These are phyloP conservation scores for Labeo calbasu DNA, from an alignment of 2,797 vertebrate genomes.

Conservation along the genomic window DNA sequence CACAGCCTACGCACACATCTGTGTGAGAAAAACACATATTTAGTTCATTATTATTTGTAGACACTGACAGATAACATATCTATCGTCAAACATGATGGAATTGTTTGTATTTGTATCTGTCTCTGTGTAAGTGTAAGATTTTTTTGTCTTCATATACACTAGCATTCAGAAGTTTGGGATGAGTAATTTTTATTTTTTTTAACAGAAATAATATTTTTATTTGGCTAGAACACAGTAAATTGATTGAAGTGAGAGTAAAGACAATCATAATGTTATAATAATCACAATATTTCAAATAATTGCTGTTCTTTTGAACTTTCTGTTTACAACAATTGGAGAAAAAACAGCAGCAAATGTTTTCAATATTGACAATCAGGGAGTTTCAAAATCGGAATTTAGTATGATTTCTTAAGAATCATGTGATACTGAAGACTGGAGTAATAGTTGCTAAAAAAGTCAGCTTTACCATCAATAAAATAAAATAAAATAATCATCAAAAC, in stretches of 20 bases:
- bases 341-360: neutral
- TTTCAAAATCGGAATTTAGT: neutral
- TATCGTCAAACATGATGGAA: neutral
- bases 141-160: neutral
- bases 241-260: neutral
- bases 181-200: neutral
- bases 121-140: neutral
- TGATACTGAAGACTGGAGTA: neutral
- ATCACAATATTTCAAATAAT: neutral
- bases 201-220: neutral
- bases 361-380: neutral
- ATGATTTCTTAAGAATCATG: neutral
- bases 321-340: neutral
- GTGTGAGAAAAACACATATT: constrained; percentile 50
- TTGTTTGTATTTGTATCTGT: neutral
- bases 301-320: neutral
- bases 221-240: neutral
- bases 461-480: too few species aligned
- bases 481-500: too few species aligned
- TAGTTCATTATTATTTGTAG: neutral
- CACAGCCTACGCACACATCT: constrained; percentile 78
- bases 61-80: neutral
- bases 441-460: neutral
- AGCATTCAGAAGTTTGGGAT: neutral
- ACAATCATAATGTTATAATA: neutral